Evolutionary conservation across 2,888 invertebrate genomes (phyloP).

Genomic region (Neoaliturus tenellus): DNA sequence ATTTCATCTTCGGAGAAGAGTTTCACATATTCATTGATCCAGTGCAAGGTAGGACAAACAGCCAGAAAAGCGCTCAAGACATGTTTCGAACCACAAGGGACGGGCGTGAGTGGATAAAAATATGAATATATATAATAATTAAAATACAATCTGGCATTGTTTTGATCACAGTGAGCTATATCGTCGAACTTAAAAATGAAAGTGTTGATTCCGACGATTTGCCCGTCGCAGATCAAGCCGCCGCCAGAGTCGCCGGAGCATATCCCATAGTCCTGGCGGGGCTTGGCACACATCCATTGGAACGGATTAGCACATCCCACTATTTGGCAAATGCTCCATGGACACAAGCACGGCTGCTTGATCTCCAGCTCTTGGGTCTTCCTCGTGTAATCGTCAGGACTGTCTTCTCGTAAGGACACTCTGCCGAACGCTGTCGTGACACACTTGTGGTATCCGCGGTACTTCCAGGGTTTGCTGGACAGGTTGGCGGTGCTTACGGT

Average conservation of each 20-base stretch:
- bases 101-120: too few relatives aligned
- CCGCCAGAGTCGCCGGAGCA: background rate
- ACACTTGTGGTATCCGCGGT: too few relatives aligned
- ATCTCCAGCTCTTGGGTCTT: background rate
- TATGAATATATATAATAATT: too few relatives aligned
- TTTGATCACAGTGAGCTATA: background rate
- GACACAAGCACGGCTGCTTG: background rate
- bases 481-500: too few relatives aligned
- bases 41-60: background rate
- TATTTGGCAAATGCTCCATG: too few relatives aligned
- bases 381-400: background rate
- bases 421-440: too few relatives aligned
- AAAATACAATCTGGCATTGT: too few relatives aligned
- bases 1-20: background rate
- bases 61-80: background rate
- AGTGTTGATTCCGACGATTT: background rate
- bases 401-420: too few relatives aligned
- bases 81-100: background rate
- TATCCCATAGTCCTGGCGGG: background rate
- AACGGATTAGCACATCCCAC: too few relatives aligned
- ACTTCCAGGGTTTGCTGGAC: too few relatives aligned
- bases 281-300: background rate
- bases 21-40: background rate
- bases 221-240: background rate
- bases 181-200: background rate